These are phyloP conservation scores for Xiphophorus maculatus DNA, from an alignment of 2,113 vertebrate species.

Conservation along the genomic window DNA sequence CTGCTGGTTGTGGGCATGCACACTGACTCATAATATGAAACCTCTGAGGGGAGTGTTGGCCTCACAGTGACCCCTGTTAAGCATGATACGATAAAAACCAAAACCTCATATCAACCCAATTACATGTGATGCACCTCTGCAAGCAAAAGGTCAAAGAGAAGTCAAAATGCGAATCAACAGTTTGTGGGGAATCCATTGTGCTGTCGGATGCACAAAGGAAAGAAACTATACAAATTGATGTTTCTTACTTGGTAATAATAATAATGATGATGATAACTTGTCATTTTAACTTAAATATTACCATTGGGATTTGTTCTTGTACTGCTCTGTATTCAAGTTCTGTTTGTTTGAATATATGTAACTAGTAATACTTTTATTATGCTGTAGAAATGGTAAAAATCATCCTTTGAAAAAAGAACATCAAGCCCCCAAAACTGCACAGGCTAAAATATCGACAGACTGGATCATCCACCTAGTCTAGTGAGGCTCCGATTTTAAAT, in stretches of 20 bases:
- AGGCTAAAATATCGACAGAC: too few relatives aligned
- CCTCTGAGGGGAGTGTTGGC: slow-evolving; percentile 12
- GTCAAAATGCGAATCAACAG: neutral
- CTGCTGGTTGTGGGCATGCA: slow-evolving; percentile 21
- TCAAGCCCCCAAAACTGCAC: too few relatives aligned
- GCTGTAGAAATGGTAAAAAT: too few relatives aligned
- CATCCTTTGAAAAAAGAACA: too few relatives aligned
- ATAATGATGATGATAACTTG: too few relatives aligned
- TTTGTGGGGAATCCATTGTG: neutral
- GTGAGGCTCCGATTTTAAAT: too few relatives aligned
- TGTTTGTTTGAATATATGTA: too few relatives aligned
- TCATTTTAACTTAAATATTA: too few relatives aligned
- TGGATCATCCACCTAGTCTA: too few relatives aligned
- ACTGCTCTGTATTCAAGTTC: too few relatives aligned
- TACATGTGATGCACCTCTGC: slow-evolving; percentile 1
- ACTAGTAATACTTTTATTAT: too few relatives aligned
- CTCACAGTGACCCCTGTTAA: slow-evolving; percentile 51
- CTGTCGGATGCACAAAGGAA: neutral
- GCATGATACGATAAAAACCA: slow-evolving; percentile 22
- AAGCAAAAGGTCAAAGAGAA: slow-evolving; percentile 14
- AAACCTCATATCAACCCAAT: slow-evolving; percentile 2
- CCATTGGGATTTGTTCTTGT: too few relatives aligned
- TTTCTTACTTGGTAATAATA: neutral
- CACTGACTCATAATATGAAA: slow-evolving; percentile 34
- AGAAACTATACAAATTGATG: neutral